Evolutionary conservation across 2,113 vertebrate genomes (phyloP), one percentile per base, ranked within the genome.

Genomic region (Brachirus orientalis): DNA sequence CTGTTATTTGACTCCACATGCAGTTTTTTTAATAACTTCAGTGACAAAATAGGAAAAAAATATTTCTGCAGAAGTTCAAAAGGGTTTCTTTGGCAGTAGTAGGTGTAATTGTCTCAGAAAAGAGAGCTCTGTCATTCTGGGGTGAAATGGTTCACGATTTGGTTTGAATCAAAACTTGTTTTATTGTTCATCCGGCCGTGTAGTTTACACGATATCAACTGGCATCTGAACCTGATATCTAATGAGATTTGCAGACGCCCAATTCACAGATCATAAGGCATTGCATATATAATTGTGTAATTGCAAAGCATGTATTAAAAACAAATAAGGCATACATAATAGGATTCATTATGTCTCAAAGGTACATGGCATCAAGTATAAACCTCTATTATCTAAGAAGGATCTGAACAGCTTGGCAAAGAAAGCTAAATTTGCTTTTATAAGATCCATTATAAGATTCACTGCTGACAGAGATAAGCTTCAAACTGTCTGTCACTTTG

Each of bases 151-250:
- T n/a, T 69, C 66, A 78, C 9, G 47, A 68, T 63, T 63, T 18
- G 37, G 38, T 71, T 86, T 77, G 75, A 84, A 60, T 55, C 63
- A 10, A 60, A 65, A n/a, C 47, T 59, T 62, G 58, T 69, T 67
- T 79, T 60, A 87, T 77, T 84, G 72, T 82, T 69, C 52, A 82
- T 73, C 33, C 62, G 67, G 56, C 19, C 48, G 72, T 79, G 68
- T 53, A 61, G 52, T 28, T 78, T 45, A 38, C 8, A 48, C 35
- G 60, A 57, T 19, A 14, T 12, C 22, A 77, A 55, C 11, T 44
- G 38, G 38, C 40, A 53, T 64, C 50, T 57, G 72, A 52, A 82
- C 45, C 52, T 69, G 76, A 74, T 65, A 47, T 65, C 76, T 77
- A 51, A 41, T 36, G 18, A 75, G 59, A 44, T 58, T 44, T 69